Percentiles rank a stretch among this genome's conserved stretches.
These are phyloP conservation scores for Hyalella azteca DNA, from an alignment of 2,888 invertebrate species.

Conservation along the genomic window DNA sequence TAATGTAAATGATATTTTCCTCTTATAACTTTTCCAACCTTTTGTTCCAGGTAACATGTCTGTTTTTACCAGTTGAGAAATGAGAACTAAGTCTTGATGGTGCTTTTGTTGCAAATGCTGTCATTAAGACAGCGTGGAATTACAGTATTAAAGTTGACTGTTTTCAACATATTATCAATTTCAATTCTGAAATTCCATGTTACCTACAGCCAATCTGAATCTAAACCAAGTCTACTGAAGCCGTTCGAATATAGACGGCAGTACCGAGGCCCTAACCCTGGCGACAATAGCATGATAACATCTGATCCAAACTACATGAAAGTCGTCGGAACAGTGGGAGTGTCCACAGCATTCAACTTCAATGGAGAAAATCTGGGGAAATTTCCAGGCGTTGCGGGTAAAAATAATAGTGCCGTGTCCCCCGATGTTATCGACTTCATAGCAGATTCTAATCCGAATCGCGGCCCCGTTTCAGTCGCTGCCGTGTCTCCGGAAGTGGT, in stretches of 20 bases:
- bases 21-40: no score
- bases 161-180: background rate
- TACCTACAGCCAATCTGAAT: background rate
- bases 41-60: no score
- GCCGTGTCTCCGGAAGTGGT: background rate
- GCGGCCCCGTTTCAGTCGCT: background rate
- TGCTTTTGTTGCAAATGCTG: background rate
- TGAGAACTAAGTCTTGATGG: no score
- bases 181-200: background rate
- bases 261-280: slow-evolving; percentile 2
- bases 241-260: background rate
- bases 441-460: background rate
- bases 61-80: no score
- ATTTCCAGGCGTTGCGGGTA: background rate
- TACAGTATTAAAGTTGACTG: background rate
- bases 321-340: background rate
- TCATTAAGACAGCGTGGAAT: background rate
- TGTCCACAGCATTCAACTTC: slow-evolving; percentile 3
- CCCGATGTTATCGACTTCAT: background rate
- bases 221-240: background rate
- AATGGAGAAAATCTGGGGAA: background rate
- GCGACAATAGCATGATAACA: background rate
- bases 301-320: background rate
- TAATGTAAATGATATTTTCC: no score
- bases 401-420: background rate